Conservation (phyloP, 2,113 vertebrate species). For the Laticauda colubrina region DNA sequence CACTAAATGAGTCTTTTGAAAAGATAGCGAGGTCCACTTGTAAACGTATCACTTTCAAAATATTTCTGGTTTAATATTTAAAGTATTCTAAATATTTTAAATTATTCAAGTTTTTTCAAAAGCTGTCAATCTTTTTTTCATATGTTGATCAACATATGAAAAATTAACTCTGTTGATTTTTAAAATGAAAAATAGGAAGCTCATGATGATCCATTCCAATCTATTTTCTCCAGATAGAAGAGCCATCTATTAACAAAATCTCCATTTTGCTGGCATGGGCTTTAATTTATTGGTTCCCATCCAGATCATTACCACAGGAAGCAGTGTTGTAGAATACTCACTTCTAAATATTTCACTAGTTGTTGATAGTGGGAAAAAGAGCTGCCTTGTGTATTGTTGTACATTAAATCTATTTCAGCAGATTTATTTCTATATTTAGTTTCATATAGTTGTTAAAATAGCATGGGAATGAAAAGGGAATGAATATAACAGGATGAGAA, state of each 20-base stretch:
- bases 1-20: not conserved
- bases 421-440: not conserved
- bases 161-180: not conserved
- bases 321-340: not conserved
- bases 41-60: not conserved
- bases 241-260: not conserved
- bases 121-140: not conserved
- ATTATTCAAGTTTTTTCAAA: not conserved
- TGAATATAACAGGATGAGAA: not conserved
- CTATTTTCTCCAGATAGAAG: not conserved
- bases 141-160: not conserved
- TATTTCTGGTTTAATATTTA: not conserved
- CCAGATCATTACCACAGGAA: not conserved
- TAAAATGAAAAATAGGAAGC: not conserved
- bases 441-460: not conserved
- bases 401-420: not conserved
- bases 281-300: not conserved
- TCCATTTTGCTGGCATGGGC: not conserved
- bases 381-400: not conserved
- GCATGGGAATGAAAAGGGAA: not conserved
- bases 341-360: not conserved
- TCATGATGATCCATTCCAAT: not conserved
- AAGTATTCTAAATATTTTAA: not conserved
- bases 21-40: not conserved
- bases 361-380: not conserved